Percentiles rank a stretch among this genome's conserved stretches.
These are phyloP conservation scores for Heliopora coerulea DNA, from an alignment of 92 coral and sea anemone genomes.

Conservation along the genomic window DNA sequence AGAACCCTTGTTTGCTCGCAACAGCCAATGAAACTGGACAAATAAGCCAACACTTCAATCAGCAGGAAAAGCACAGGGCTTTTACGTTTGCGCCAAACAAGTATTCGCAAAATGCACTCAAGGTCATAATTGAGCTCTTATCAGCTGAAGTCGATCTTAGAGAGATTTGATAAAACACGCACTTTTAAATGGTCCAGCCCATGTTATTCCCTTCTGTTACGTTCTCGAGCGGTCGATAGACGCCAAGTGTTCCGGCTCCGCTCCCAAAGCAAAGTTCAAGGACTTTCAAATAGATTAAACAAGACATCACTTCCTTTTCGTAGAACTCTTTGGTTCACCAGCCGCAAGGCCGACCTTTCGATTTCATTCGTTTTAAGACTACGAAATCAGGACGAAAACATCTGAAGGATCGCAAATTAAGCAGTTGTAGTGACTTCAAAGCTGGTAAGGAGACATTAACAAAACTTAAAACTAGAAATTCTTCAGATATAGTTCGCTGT, in stretches of 20 bases:
- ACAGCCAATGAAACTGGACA: not conserved
- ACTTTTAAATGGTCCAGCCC: conserved; percentile 26
- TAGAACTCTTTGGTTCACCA: too few species aligned
- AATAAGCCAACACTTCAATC: conserved; percentile 16
- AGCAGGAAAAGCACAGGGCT: not conserved
- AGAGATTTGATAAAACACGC: conserved; percentile 24
- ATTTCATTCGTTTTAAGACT: too few species aligned
- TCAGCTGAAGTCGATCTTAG: conserved; percentile 30
- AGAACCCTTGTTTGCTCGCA: conserved; percentile 14
- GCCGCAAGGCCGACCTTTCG: too few species aligned
- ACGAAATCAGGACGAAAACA: too few species aligned
- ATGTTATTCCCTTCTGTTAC: not conserved
- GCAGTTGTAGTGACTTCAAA: too few species aligned
- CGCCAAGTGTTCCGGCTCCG: not conserved
- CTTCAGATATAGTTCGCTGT: too few species aligned
- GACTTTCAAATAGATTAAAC: too few species aligned
- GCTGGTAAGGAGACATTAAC: too few species aligned
- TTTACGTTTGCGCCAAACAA: conserved; percentile 28
- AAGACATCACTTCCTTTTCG: too few species aligned
- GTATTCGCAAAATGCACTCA: conserved; percentile 19
- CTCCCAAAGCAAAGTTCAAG: not conserved
- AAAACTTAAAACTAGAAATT: too few species aligned
- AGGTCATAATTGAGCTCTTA: conserved; percentile 31
- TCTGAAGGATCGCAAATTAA: too few species aligned
- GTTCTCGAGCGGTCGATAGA: too few species aligned